These are phyloP conservation scores for Etheostoma perlongum DNA, from an alignment of 2,797 vertebrate species.

Conservation along the genomic window DNA sequence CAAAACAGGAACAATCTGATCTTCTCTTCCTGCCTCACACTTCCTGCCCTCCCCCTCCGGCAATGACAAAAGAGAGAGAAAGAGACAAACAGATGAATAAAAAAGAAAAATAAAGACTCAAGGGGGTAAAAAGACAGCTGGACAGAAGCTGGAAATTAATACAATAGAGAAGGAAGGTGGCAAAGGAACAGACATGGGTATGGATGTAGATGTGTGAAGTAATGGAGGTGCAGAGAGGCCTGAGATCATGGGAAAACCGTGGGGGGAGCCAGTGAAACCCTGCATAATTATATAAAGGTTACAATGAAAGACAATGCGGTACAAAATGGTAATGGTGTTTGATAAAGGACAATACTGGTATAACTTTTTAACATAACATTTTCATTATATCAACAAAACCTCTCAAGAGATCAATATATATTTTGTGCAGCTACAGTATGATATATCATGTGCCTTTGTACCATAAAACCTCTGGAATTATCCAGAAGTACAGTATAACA, in stretches of 20 bases:
- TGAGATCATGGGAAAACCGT: constrained; percentile 32
- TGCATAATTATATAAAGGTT: not conserved
- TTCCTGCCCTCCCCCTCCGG: constrained; percentile 65
- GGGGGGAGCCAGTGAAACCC: not conserved
- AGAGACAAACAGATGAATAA: constrained; percentile 34
- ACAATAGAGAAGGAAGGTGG: not conserved
- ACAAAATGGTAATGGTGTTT: not conserved
- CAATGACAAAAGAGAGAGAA: constrained; percentile 19
- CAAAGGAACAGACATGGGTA: constrained; percentile 1
- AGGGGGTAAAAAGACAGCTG: constrained; percentile 3
- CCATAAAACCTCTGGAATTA: not conserved
- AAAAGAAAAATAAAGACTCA: constrained; percentile 21
- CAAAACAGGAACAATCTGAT: constrained; percentile 96
- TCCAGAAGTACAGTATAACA: not conserved
- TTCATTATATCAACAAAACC: not conserved
- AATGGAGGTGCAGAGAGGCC: constrained; percentile 1
- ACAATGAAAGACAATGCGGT: not conserved
- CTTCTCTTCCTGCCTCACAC: constrained; percentile 85
- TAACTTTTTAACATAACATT: not conserved
- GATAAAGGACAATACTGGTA: not conserved
- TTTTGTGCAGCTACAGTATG: not conserved
- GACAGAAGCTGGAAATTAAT: not conserved
- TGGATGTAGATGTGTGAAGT: not conserved
- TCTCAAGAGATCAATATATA: not conserved
- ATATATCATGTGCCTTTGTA: not conserved